These are phyloP conservation scores for Plecotus auritus DNA, from an alignment of 2,113 vertebrate genomes.

Conservation along the genomic window DNA sequence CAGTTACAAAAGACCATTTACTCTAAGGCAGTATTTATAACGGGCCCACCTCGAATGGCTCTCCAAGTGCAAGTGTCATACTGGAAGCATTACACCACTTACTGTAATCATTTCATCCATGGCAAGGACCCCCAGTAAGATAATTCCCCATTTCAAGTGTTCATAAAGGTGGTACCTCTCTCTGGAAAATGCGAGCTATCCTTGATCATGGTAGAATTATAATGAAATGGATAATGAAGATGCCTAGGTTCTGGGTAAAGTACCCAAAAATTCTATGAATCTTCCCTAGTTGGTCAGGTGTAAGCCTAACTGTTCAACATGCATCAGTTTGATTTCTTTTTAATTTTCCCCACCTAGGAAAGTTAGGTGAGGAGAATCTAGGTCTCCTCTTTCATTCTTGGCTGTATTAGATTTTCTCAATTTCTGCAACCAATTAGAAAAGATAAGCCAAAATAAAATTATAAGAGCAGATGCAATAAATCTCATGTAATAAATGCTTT, in stretches of 20 bases:
- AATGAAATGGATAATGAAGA: neutral
- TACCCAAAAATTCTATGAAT: neutral
- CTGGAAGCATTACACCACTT: neutral
- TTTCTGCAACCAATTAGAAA: slow-evolving; percentile 13
- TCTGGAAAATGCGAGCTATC: neutral
- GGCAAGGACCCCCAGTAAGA: neutral
- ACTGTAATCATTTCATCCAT: neutral
- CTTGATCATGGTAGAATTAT: neutral
- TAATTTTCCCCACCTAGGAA: neutral
- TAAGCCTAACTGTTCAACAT: neutral
- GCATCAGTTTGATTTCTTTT: neutral
- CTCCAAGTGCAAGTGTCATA: neutral
- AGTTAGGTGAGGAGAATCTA: neutral
- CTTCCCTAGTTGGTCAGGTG: neutral
- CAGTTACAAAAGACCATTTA: neutral
- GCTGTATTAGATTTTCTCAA: neutral
- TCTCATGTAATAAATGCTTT: neutral
- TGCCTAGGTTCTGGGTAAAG: neutral
- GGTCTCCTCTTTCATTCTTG: slow-evolving; percentile 6
- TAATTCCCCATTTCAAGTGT: neutral
- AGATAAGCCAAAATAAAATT: slow-evolving; percentile 17
- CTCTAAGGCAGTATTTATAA: neutral
- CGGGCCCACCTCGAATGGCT: neutral
- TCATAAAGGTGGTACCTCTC: neutral
- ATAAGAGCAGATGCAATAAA: neutral